Conservation (phyloP, 2,797 vertebrate genomes). For the Eospalax fontanierii region DNA sequence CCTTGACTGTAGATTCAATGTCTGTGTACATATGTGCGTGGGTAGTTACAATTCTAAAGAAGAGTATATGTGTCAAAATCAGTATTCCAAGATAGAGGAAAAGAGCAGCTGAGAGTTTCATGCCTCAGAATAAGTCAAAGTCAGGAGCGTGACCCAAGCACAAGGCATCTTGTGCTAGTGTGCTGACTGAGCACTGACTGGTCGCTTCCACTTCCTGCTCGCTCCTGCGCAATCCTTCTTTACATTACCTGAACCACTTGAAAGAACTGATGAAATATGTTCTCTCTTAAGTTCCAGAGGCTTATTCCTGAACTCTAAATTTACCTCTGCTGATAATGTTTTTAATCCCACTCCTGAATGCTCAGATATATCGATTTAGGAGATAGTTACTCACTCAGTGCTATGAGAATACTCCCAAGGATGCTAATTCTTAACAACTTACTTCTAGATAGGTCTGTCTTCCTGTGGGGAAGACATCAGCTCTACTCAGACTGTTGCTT, state of each 20-base stretch:
- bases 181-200: neutral
- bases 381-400: constrained; percentile 68
- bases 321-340: constrained; percentile 59
- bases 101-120: constrained; percentile 19
- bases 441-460: constrained; percentile 56
- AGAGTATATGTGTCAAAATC: constrained; percentile 34
- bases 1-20: neutral
- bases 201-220: neutral
- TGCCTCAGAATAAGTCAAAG: constrained; percentile 45
- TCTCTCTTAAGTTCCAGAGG: neutral
- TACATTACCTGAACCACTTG: constrained; percentile 8
- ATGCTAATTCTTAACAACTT: constrained; percentile 70
- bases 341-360: constrained; percentile 68
- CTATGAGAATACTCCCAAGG: constrained; percentile 64
- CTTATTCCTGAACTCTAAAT: constrained; percentile 62
- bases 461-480: neutral
- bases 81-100: neutral
- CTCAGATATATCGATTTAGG: constrained; percentile 69
- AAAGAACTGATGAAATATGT: constrained; percentile 39
- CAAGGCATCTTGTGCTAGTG: neutral
- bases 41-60: neutral
- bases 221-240: constrained; percentile 18
- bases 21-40: neutral
- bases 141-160: neutral
- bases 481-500: neutral